These are phyloP conservation scores for Lagorchestes hirsutus DNA, from an alignment of 2,797 vertebrate genomes.

Conservation along the genomic window DNA sequence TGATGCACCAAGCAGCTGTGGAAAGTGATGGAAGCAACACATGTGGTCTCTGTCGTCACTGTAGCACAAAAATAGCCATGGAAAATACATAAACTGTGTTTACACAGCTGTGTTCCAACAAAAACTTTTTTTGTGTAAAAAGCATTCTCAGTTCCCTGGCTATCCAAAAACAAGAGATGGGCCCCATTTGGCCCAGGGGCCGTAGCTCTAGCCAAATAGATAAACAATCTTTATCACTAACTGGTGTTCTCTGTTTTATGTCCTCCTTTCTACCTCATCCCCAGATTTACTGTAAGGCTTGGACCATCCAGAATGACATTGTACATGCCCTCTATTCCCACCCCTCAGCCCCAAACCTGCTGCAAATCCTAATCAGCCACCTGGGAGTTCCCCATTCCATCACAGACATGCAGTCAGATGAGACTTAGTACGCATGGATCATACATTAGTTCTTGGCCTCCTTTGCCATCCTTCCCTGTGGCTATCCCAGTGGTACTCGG, in stretches of 20 bases:
- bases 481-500: neutral
- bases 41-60: neutral
- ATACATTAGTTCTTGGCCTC: neutral
- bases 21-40: neutral
- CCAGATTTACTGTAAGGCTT: slow-evolving; percentile 9
- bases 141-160: neutral
- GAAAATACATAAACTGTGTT: neutral
- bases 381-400: neutral
- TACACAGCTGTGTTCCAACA: neutral
- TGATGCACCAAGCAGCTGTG: neutral
- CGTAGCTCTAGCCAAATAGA: neutral
- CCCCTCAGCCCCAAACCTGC: neutral
- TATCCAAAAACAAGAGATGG: neutral
- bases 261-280: neutral
- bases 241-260: neutral
- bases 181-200: neutral
- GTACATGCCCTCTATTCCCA: neutral
- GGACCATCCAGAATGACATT: slow-evolving; percentile 12
- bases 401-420: neutral
- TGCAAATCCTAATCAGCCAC: neutral
- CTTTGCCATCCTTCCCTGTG: neutral
- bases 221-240: neutral
- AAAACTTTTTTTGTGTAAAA: neutral
- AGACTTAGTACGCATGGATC: neutral
- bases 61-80: neutral